Base-by-base conservation (phyloP, 2,797 vertebrate species). In the Danio jaintianensis region DNA sequence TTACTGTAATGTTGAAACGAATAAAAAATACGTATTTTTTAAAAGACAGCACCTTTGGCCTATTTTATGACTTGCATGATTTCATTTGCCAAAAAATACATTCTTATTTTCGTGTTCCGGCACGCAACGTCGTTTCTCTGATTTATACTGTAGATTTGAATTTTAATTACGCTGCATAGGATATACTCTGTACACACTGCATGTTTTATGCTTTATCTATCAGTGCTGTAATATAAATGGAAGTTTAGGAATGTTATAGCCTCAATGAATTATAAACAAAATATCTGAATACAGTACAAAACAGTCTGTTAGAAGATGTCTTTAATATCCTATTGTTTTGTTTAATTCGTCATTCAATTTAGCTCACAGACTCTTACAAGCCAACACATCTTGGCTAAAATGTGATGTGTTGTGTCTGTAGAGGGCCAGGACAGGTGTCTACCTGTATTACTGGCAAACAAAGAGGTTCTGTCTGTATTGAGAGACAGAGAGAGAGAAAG, bases 391-490 rank as follows among this genome's bases (percentile, higher is more conserved):
- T 70, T 59, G 55, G 55, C 29, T 36, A 18, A 47, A 73, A 73
- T 84, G 53, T 68, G 22, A 75, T 7, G 53, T 80, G 71, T 67
- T 63, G 75, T 82, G 75, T 81, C 84, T 76, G 69, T 22, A 62
- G 61, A 71, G 50, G 77, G 67, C 50, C n/a, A 62, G 62, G 77
- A 84, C 85, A 87, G 82, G 82, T 86, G 86, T 86, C 85, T 86
- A 86, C 85, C 83, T 85, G 85, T 74, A 45, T 50, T 71, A 38
- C 56, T 71, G 56, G 16, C 63, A 81, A 47, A 85, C 84, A 85
- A 86, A 83, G 87, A 63, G 76, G 15, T 78, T 81, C 83, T 85
- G 85, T 84, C 67, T 83, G 43, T 45, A 42, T 40, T 13, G 48
- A 74, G 72, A 72, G 38, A 11, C 45, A 76, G 69, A 75, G 74